phyloP scores from a whole-genome alignment of 2,888 invertebrate species.

The Liopterus haemorrhoidalis region DNA sequence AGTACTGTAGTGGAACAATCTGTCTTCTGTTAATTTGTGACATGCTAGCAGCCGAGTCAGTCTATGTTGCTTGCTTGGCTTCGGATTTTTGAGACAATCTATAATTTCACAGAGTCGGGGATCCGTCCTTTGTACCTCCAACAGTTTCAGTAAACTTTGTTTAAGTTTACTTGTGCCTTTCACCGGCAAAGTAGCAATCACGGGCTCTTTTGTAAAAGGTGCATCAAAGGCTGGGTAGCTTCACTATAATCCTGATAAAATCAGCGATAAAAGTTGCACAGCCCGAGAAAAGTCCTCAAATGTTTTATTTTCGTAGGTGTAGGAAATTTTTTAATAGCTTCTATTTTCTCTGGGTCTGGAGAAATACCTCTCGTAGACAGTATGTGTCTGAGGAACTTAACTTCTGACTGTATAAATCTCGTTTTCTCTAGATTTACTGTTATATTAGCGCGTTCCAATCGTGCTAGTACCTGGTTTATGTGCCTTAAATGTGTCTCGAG shows the following conservation, averaged over 20 bases:
- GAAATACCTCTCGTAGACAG: constrained; percentile 26
- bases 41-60: too few relatives aligned
- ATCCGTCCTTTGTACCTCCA: not conserved
- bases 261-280: constrained; percentile 27
- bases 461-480: constrained; percentile 21
- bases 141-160: not conserved
- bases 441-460: constrained; percentile 23
- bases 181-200: not conserved
- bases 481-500: constrained; percentile 25
- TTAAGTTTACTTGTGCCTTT: constrained; percentile 2
- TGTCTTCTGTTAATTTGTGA: not conserved
- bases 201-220: constrained; percentile 24
- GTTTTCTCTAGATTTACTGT: constrained; percentile 30
- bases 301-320: constrained; percentile 26
- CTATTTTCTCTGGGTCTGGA: constrained; percentile 28
- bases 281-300: constrained; percentile 28
- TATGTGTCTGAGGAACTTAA: constrained; percentile 32
- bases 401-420: constrained; percentile 26
- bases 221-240: constrained; percentile 15
- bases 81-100: not conserved
- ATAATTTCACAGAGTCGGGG: not conserved
- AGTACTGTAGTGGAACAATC: not conserved
- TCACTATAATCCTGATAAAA: constrained; percentile 25
- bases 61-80: too few relatives aligned
- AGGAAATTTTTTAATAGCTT: constrained; percentile 28